A percentile compares a stretch with the other conserved stretches of the same genome.
phyloP scores from a whole-genome alignment of 2,113 vertebrate genomes.

The Rhabdornis inornatus region DNA sequence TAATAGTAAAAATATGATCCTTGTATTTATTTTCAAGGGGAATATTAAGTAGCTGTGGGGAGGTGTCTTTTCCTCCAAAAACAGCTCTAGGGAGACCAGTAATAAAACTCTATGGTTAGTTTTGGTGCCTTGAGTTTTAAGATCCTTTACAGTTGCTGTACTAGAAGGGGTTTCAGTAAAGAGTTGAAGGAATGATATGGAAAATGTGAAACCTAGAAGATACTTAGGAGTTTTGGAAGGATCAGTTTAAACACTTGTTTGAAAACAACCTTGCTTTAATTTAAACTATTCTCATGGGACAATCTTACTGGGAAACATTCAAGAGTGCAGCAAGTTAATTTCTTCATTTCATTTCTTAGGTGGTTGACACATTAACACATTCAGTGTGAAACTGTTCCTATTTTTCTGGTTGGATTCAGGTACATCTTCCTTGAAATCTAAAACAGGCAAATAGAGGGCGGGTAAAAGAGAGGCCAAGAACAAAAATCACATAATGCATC shows the following conservation, averaged over 20 bases:
- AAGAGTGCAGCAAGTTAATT: background rate
- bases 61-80: background rate
- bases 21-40: background rate
- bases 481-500: background rate
- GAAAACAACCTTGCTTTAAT: background rate
- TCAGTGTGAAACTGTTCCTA: background rate
- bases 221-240: background rate
- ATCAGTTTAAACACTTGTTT: background rate
- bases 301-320: background rate
- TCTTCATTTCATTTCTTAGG: background rate
- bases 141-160: background rate
- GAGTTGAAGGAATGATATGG: background rate
- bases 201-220: background rate
- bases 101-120: background rate
- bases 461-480: background rate
- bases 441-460: background rate
- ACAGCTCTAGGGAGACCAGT: background rate
- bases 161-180: background rate
- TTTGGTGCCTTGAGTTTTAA: background rate
- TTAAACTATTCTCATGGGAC: background rate
- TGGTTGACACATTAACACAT: background rate
- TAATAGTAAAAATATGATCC: background rate
- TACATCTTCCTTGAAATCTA: background rate
- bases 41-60: background rate
- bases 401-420: background rate